Conservation (phyloP, 2,113 vertebrate species). For the Salvelinus sp. region DNA sequence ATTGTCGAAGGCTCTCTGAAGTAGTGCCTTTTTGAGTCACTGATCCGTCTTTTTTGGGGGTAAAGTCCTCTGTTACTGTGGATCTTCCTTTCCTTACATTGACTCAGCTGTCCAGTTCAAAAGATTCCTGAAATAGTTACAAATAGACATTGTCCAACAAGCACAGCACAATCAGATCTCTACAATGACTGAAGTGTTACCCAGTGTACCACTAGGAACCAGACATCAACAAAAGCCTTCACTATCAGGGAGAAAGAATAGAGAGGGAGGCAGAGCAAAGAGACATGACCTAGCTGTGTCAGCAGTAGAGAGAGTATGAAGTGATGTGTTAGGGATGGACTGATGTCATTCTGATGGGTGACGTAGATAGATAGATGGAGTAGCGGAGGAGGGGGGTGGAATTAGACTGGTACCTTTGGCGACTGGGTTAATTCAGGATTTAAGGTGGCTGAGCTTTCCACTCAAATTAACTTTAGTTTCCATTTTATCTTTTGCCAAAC, state of each 20-base stretch:
- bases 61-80: too few relatives aligned
- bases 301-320: slow-evolving; percentile 22
- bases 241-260: background rate
- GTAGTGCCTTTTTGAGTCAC: background rate
- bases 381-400: slow-evolving; percentile 46
- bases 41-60: too few relatives aligned
- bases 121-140: too few relatives aligned
- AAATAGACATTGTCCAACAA: background rate
- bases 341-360: slow-evolving; percentile 16
- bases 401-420: slow-evolving; percentile 55
- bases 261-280: background rate
- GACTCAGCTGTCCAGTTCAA: too few relatives aligned
- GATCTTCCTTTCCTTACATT: too few relatives aligned
- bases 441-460: slow-evolving; percentile 68
- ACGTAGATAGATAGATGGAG: background rate
- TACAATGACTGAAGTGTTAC: background rate
- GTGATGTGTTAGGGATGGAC: slow-evolving; percentile 18
- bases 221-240: background rate
- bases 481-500: slow-evolving; percentile 32
- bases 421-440: slow-evolving; percentile 74
- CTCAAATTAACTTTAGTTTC: slow-evolving; percentile 46
- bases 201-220: background rate
- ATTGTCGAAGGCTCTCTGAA: background rate
- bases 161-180: background rate
- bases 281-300: slow-evolving; percentile 41